phyloP scores from a whole-genome alignment of 1,140 invertebrate genomes.

The Batillaria attramentaria region DNA sequence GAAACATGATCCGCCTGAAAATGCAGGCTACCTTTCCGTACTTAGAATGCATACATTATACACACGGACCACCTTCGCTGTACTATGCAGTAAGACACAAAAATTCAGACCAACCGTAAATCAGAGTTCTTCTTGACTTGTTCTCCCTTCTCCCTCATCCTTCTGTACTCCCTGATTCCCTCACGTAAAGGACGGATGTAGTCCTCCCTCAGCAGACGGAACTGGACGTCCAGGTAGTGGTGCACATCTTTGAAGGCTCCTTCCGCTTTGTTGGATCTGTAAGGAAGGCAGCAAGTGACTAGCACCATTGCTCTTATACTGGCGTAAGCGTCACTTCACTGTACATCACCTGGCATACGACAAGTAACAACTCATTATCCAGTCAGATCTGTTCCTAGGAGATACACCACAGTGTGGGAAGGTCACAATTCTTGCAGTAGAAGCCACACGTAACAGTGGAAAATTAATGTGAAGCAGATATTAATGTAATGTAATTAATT shows the following conservation, averaged over 20 bases:
- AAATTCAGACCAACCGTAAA: too few relatives aligned
- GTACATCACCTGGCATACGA: not conserved
- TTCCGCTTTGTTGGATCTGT: slow-evolving; percentile 11
- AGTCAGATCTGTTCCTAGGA: not conserved
- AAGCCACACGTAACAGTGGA: too few relatives aligned
- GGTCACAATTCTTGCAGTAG: too few relatives aligned
- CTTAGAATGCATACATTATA: not conserved
- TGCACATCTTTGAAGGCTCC: slow-evolving; percentile 69
- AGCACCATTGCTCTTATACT: too few relatives aligned
- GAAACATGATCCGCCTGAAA: not conserved
- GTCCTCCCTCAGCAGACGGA: slow-evolving; percentile 83
- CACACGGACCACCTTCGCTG: not conserved
- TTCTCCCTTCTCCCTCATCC: not conserved
- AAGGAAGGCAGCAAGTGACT: too few relatives aligned
- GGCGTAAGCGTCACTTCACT: too few relatives aligned
- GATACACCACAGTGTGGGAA: too few relatives aligned
- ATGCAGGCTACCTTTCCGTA: not conserved
- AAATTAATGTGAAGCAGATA: too few relatives aligned
- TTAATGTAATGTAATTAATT: too few relatives aligned
- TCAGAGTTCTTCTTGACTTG: not conserved
- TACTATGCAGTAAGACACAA: too few relatives aligned
- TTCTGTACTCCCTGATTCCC: slow-evolving; percentile 62
- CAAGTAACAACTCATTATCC: not conserved
- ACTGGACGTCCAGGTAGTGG: slow-evolving; percentile 86
- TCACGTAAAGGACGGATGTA: slow-evolving; percentile 69